phyloP scores from a whole-genome alignment of 2,888 invertebrate genomes.

The Agonopterix subpropinquella region DNA sequence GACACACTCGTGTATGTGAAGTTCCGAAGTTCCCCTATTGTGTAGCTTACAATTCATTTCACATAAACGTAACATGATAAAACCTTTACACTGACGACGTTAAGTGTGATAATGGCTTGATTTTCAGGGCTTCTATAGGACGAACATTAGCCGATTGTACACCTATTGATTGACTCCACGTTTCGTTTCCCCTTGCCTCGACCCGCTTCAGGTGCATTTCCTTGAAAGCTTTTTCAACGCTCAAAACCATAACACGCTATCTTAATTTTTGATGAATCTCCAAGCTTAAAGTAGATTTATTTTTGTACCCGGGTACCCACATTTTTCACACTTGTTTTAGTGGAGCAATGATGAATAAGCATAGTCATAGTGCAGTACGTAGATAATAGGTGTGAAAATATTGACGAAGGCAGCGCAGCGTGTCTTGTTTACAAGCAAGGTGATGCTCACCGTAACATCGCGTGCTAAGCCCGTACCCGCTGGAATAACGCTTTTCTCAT shows the following conservation, averaged over 20 bases:
- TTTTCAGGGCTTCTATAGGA: too few relatives aligned
- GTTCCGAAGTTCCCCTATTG: constrained; percentile 28
- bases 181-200: constrained; percentile 12
- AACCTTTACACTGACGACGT: not conserved
- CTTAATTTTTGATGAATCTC: too few relatives aligned
- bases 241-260: too few relatives aligned
- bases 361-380: not conserved
- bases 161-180: constrained; percentile 56
- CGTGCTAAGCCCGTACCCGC: constrained; percentile 34
- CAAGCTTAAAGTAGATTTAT: too few relatives aligned
- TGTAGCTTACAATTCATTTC: constrained; percentile 26
- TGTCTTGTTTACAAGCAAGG: constrained; percentile 45
- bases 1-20: constrained; percentile 14
- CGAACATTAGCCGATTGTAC: constrained; percentile 5
- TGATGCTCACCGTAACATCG: constrained; percentile 44
- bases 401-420: constrained; percentile 19
- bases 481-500: constrained; percentile 38
- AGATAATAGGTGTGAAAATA: constrained; percentile 22
- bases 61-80: not conserved
- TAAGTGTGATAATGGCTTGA: too few relatives aligned
- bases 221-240: constrained; percentile 20
- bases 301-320: too few relatives aligned
- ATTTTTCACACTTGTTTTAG: too few relatives aligned
- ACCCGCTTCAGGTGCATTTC: constrained; percentile 39
- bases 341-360: too few relatives aligned